Conservation (phyloP, 2,113 vertebrate genomes). For the Elaphurus davidianus region DNA sequence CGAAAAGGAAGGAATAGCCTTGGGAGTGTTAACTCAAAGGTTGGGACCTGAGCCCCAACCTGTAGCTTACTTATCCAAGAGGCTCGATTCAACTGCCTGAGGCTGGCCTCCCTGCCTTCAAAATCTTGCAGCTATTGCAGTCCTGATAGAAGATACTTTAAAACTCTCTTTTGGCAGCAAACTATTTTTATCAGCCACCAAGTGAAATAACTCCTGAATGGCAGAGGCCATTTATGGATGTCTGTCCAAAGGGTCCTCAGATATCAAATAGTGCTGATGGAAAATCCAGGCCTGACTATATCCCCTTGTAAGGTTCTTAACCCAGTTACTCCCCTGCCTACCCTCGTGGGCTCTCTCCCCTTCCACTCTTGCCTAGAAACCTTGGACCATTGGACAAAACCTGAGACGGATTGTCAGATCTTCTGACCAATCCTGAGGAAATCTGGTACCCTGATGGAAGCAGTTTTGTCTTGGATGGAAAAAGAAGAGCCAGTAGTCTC, state of each 20-base stretch:
- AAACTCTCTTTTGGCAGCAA: neutral
- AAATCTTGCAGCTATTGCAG: neutral
- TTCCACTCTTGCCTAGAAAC: neutral
- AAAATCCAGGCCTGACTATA: neutral
- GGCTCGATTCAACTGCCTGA: neutral
- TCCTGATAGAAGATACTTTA: neutral
- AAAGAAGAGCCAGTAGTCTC: neutral
- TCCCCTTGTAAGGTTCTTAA: neutral
- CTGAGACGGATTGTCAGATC: neutral
- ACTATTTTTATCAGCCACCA: neutral
- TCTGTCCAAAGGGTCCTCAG: neutral
- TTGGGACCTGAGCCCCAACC: neutral
- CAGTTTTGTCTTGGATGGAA: neutral
- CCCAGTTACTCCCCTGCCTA: neutral
- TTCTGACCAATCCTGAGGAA: neutral
- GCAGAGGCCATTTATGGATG: neutral
- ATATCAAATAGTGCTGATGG: neutral
- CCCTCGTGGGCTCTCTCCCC: neutral
- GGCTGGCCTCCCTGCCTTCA: neutral
- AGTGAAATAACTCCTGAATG: neutral
- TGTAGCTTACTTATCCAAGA: neutral
- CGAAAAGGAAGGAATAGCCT: neutral
- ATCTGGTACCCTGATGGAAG: neutral
- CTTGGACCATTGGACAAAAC: neutral
- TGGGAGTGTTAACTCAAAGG: neutral